These are phyloP conservation scores for Petrocephalus sullivani DNA, from an alignment of 2,797 vertebrate genomes.

Conservation along the genomic window DNA sequence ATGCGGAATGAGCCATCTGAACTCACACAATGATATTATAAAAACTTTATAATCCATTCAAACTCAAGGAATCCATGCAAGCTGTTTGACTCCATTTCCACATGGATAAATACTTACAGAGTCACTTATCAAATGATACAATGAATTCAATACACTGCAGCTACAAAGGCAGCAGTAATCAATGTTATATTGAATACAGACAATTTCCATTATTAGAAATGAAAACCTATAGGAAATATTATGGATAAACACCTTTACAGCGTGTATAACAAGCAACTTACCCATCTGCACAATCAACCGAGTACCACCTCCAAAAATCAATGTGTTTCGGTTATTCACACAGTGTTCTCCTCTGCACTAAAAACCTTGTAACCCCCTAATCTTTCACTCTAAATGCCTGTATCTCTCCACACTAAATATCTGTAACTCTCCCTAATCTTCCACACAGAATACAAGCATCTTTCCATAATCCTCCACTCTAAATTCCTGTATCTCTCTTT, in stretches of 20 bases:
- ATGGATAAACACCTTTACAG: neutral
- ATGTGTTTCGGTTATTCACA: neutral
- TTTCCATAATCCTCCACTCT: neutral
- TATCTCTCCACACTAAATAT: neutral
- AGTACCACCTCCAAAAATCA: neutral
- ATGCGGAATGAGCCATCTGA: neutral
- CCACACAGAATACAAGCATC: too few species aligned
- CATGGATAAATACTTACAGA: too few species aligned
- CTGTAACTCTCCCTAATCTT: neutral
- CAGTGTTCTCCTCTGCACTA: neutral
- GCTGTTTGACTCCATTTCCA: too few species aligned
- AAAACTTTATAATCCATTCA: neutral
- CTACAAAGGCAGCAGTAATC: neutral
- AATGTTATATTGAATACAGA: neutral
- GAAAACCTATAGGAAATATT: neutral
- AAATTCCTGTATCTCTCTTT: neutral
- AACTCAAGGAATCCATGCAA: neutral
- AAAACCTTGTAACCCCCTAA: neutral
- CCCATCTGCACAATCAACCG: neutral
- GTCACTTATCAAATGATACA: neutral
- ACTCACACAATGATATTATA: neutral
- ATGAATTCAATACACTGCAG: neutral
- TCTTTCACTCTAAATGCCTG: neutral
- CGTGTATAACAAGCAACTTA: neutral
- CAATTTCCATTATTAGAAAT: neutral